Percentiles rank a stretch among this genome's conserved stretches.
Conservation (phyloP, 2,113 vertebrate genomes). For the Athene noctua region DNA sequence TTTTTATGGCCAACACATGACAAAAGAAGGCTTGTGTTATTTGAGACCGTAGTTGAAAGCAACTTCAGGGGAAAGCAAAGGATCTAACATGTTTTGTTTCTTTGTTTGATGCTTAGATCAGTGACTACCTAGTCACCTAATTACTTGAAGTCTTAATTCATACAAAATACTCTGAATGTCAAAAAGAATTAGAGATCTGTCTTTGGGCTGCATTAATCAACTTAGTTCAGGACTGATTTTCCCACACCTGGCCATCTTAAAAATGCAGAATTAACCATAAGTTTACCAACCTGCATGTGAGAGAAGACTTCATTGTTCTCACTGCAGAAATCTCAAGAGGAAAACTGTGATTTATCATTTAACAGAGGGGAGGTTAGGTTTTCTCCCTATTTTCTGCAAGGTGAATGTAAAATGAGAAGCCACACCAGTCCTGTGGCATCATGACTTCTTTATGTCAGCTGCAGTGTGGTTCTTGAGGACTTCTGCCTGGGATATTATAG, state of each 20-base stretch:
- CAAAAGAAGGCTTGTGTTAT: background rate
- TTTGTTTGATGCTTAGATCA: background rate
- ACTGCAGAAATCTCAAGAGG: background rate
- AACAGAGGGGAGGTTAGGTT: background rate
- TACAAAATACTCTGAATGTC: background rate
- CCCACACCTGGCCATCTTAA: background rate
- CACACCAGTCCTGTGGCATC: background rate
- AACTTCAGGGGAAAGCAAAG: background rate
- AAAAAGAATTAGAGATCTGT: background rate
- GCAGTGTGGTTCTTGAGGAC: background rate
- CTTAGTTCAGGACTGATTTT: background rate
- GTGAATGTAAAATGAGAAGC: background rate
- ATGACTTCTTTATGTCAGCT: background rate
- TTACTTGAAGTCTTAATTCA: background rate
- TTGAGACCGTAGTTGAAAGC: background rate
- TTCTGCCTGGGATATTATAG: background rate
- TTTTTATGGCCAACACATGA: background rate
- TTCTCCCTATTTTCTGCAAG: background rate
- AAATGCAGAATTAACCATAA: background rate
- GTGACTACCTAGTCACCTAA: background rate
- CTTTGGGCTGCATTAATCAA: background rate
- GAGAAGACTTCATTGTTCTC: background rate
- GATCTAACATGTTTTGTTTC: background rate
- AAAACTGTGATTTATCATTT: background rate
- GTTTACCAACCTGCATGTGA: background rate